Percentiles rank a stretch among this genome's conserved stretches.
Evolutionary conservation across 2,797 vertebrate species (phyloP).

Genomic region (Gobio occitaniae): DNA sequence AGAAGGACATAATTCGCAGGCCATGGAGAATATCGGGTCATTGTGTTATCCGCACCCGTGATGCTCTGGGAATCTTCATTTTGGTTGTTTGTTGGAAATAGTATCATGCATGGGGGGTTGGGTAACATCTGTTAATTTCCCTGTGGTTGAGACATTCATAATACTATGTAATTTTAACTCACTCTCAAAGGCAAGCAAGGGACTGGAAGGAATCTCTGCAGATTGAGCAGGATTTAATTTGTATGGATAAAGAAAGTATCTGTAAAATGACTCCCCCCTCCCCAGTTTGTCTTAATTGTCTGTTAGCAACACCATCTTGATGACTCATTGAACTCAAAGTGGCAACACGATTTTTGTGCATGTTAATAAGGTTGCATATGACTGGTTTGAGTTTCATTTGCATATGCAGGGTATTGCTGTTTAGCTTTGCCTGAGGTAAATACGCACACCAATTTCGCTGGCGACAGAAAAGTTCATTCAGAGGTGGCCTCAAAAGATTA

Average conservation of each 20-base stretch:
- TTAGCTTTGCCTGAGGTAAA: constrained; percentile 15
- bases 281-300: constrained; percentile 12
- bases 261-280: not conserved
- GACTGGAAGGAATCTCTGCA: constrained; percentile 20
- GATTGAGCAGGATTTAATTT: constrained; percentile 18
- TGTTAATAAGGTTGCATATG: constrained; percentile 25
- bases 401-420: constrained; percentile 25
- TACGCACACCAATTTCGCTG: not conserved
- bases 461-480: constrained; percentile 9
- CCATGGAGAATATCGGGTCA: not conserved
- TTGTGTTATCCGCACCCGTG: not conserved
- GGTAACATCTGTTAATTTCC: constrained; percentile 44
- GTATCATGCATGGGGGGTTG: constrained; percentile 5
- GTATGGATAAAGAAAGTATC: constrained; percentile 25
- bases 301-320: not conserved
- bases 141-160: constrained; percentile 34
- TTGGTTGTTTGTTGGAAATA: constrained; percentile 36
- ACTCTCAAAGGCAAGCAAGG: constrained; percentile 22
- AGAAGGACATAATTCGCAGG: constrained; percentile 10
- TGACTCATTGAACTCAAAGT: constrained; percentile 37
- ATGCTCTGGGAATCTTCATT: constrained; percentile 8
- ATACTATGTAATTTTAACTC: constrained; percentile 27
- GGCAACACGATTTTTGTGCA: constrained; percentile 15
- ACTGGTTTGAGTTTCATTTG: constrained; percentile 26
- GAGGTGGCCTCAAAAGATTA: constrained; percentile 24